Conservation (phyloP, 2,797 vertebrate species). For the Ctenopoma multispine region DNA sequence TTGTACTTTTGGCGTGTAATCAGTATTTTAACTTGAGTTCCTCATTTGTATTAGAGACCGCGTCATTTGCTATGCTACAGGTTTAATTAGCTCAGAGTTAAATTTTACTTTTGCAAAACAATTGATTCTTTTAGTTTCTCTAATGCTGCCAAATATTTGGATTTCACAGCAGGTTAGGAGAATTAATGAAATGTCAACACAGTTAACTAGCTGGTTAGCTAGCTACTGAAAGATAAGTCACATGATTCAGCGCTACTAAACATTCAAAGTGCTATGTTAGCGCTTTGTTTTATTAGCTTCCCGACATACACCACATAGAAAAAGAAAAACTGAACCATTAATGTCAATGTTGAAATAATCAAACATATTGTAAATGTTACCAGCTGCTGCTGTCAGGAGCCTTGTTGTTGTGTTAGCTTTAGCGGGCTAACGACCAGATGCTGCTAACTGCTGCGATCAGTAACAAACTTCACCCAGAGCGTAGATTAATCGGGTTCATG, state of each 20-base stretch:
- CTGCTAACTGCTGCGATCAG: slow-evolving; percentile 7
- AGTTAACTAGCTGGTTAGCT: too few relatives aligned
- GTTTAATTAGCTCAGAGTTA: too few relatives aligned
- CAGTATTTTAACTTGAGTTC: too few relatives aligned
- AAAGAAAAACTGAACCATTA: too few relatives aligned
- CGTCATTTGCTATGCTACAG: too few relatives aligned
- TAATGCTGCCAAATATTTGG: background rate
- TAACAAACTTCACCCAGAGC: background rate
- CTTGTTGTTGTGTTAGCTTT: slow-evolving; percentile 14
- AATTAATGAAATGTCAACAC: background rate
- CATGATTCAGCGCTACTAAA: slow-evolving; percentile 10
- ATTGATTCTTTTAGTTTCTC: background rate
- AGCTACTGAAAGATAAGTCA: slow-evolving; percentile 11
- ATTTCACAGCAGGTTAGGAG: background rate
- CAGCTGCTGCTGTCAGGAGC: slow-evolving; percentile 8
- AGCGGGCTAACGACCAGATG: slow-evolving; percentile 10
- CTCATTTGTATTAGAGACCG: too few relatives aligned
- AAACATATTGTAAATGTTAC: background rate
- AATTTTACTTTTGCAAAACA: too few relatives aligned
- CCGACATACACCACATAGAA: background rate
- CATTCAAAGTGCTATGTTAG: slow-evolving; percentile 4
- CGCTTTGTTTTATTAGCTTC: background rate
- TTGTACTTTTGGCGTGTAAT: too few relatives aligned
- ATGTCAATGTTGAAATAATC: background rate
- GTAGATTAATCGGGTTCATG: background rate